phyloP scores from a whole-genome alignment of 2,113 vertebrate genomes.

The Oreochromis aureus region DNA sequence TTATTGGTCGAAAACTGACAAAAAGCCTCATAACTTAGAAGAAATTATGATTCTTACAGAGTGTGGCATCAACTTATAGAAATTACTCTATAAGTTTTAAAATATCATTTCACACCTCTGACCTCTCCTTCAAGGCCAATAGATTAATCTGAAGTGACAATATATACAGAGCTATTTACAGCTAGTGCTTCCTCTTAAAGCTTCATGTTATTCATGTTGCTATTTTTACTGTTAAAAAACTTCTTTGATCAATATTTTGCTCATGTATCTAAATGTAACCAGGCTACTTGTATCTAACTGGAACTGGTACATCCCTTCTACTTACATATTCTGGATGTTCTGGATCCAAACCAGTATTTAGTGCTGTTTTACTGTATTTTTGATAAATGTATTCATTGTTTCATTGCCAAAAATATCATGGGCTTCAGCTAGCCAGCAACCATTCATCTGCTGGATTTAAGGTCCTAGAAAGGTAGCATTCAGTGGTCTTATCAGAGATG shows the following conservation, averaged over 20 bases:
- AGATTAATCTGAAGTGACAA: not conserved
- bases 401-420: not conserved
- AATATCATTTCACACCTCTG: not conserved
- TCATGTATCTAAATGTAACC: not conserved
- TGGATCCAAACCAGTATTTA: not conserved
- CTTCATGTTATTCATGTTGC: not conserved
- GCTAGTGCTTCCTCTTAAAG: not conserved
- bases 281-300: not conserved
- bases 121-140: not conserved
- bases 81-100: not conserved
- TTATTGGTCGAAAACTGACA: not conserved
- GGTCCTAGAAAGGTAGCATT: not conserved
- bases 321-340: not conserved
- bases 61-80: not conserved
- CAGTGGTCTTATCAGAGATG: not conserved
- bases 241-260: not conserved
- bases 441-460: not conserved
- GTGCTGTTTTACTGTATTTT: not conserved
- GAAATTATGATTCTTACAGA: not conserved
- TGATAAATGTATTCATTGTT: not conserved
- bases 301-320: not conserved
- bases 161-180: not conserved
- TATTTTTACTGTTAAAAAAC: not conserved
- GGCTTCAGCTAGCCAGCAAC: not conserved
- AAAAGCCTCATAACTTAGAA: not conserved